Evolutionary conservation across 2,113 vertebrate genomes (phyloP).

Genomic region (Elgaria multicarinata): DNA sequence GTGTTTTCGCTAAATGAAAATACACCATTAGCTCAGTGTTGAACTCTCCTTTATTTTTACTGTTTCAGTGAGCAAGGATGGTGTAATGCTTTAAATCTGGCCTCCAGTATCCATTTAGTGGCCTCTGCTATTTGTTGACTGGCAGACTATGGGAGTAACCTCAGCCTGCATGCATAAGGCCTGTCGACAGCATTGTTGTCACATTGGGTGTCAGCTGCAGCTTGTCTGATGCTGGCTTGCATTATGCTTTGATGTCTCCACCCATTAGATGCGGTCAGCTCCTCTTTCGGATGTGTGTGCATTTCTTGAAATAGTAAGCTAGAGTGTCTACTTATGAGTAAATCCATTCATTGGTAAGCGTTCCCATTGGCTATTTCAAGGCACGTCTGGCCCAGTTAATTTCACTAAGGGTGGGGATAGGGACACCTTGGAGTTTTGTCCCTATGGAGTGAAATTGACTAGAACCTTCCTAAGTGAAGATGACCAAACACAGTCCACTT

Average conservation of each 20-base stretch:
- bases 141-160: conserved; percentile 15
- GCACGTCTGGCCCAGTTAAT: background rate
- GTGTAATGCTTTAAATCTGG: background rate
- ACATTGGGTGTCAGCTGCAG: conserved; percentile 22
- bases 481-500: background rate
- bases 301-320: background rate
- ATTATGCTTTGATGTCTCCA: conserved; percentile 30
- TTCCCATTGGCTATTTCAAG: background rate
- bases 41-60: background rate
- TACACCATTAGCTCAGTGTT: background rate
- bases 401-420: too few relatives aligned
- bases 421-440: background rate
- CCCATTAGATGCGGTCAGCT: conserved; percentile 6
- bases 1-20: background rate
- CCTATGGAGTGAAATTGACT: background rate
- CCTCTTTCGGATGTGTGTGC: background rate
- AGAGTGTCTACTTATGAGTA: background rate
- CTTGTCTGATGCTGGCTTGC: background rate
- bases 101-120: conserved; percentile 36
- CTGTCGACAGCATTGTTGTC: conserved; percentile 26
- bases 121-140: conserved; percentile 38
- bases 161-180: conserved; percentile 27
- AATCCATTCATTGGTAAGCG: background rate
- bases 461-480: background rate
- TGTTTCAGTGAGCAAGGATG: background rate